Conservation (phyloP, 2,113 vertebrate genomes). For the Cettia cetti region DNA sequence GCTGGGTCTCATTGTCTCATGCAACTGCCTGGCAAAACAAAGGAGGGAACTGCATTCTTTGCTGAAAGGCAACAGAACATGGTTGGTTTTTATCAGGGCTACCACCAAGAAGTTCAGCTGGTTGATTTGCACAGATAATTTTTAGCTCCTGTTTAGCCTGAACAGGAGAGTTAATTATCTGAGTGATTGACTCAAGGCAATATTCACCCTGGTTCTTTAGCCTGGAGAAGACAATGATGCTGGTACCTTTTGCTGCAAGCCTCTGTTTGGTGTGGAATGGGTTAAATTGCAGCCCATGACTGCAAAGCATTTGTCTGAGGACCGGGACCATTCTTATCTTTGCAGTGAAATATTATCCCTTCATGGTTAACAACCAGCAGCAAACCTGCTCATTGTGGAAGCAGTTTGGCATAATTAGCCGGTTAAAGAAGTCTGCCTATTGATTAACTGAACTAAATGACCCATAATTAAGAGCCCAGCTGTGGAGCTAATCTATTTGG, state of each 20-base stretch:
- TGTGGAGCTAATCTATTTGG: conserved; percentile 47
- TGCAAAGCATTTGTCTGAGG: background rate
- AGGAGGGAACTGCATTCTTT: background rate
- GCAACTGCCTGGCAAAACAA: background rate
- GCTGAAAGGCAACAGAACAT: background rate
- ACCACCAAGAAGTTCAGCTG: background rate
- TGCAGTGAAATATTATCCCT: conserved; percentile 62
- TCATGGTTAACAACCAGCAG: conserved; percentile 45
- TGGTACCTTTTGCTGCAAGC: background rate
- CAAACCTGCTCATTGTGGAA: conserved; percentile 53
- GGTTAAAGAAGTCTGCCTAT: conserved; percentile 67
- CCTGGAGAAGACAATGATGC: rapidly evolving
- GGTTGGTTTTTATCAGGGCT: background rate
- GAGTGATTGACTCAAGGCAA: background rate
- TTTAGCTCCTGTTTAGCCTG: background rate
- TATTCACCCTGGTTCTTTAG: background rate
- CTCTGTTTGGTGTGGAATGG: background rate
- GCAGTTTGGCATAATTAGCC: conserved; percentile 61
- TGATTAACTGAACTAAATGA: conserved; percentile 71
- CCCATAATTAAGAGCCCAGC: conserved; percentile 65
- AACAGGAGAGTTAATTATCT: background rate
- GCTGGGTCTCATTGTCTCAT: rapidly evolving
- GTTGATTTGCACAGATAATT: background rate
- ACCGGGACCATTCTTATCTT: background rate
- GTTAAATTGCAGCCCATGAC: background rate